A percentile compares a stretch with the other conserved stretches of the same genome.
phyloP scores from a whole-genome alignment of 2,797 vertebrate genomes.

The Amazona finschi region DNA sequence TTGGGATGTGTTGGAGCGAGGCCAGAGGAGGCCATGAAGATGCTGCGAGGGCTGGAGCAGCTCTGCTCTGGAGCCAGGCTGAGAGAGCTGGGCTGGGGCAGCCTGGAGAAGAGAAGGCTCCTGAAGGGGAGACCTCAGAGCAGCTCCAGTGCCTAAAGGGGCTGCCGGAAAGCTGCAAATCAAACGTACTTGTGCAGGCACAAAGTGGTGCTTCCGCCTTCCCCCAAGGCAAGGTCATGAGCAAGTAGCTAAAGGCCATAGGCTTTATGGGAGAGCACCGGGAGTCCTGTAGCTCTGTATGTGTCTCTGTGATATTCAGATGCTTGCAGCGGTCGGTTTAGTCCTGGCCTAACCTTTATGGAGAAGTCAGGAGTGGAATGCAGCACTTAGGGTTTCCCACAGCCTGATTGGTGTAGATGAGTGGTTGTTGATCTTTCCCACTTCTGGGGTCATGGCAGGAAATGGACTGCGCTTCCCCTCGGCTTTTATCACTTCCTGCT shows the following conservation, averaged over 20 bases:
- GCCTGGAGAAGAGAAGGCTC: background rate
- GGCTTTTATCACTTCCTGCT: slow-evolving; percentile 35
- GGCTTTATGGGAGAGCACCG: background rate
- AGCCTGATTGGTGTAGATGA: background rate
- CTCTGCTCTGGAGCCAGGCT: background rate
- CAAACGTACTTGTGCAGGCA: background rate
- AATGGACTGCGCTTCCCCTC: background rate
- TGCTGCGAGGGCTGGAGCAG: background rate
- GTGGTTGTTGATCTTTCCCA: background rate
- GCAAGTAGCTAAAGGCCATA: background rate
- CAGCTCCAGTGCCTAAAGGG: background rate
- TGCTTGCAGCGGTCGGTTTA: background rate
- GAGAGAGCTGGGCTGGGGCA: background rate
- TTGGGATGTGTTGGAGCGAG: background rate
- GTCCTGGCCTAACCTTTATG: background rate
- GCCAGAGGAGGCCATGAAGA: background rate
- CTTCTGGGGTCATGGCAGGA: background rate
- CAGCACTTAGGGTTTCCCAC: background rate
- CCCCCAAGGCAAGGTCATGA: background rate
- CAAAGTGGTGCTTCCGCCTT: background rate
- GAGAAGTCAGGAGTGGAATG: background rate
- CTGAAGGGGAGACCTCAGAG: background rate
- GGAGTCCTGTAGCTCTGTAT: background rate
- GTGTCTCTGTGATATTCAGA: background rate
- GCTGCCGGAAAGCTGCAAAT: background rate